These are phyloP conservation scores for Laticauda colubrina DNA, from an alignment of 2,113 vertebrate genomes.

Conservation along the genomic window DNA sequence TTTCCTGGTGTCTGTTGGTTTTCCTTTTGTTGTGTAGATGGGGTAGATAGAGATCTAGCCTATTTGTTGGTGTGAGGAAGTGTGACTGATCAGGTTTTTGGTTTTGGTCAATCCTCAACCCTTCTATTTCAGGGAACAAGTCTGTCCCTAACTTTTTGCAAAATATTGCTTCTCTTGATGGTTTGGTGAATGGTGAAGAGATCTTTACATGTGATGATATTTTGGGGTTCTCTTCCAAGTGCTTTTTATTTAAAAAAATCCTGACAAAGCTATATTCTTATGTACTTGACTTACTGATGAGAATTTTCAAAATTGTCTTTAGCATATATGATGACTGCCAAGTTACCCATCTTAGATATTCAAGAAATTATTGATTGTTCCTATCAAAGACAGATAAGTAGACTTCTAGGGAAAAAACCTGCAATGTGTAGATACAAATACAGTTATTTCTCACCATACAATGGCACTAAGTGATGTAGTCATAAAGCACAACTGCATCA, in stretches of 20 bases:
- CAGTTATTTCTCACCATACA: too few relatives aligned
- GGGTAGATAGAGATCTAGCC: too few relatives aligned
- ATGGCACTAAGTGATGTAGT: too few relatives aligned
- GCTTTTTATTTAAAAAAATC: not conserved
- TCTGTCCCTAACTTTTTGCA: not conserved
- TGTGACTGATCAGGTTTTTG: too few relatives aligned
- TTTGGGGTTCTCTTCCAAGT: not conserved
- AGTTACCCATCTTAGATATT: not conserved
- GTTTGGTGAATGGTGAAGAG: not conserved
- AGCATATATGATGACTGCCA: not conserved
- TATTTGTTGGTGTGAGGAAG: too few relatives aligned
- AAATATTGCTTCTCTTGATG: not conserved
- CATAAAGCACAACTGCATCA: too few relatives aligned
- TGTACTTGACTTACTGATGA: not conserved
- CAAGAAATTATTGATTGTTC: not conserved
- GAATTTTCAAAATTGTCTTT: not conserved
- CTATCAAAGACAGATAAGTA: too few relatives aligned
- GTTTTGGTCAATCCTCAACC: not conserved
- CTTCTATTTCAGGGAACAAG: not conserved
- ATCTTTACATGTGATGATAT: not conserved
- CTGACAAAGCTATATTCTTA: not conserved
- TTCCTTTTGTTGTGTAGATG: too few relatives aligned
- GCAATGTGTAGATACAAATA: not conserved
- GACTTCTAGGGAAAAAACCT: not conserved
- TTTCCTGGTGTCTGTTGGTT: too few relatives aligned